phyloP scores from a whole-genome alignment of 1,140 invertebrate genomes.

The Papilio aristodemus region DNA sequence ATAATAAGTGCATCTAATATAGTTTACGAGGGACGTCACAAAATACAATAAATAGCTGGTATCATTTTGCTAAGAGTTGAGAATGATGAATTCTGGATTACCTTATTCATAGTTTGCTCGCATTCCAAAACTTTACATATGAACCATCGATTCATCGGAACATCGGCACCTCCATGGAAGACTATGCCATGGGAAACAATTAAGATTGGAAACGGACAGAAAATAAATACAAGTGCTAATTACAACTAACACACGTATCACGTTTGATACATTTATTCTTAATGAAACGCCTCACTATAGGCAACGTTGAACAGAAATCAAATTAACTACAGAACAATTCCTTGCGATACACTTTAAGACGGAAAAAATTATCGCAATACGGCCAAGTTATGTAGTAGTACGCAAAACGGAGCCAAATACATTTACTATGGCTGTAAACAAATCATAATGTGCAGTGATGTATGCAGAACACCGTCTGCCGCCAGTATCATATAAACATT shows the following conservation, averaged over 20 bases:
- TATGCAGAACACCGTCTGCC: neutral
- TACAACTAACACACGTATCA: slow-evolving; percentile 30
- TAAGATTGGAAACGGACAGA: slow-evolving; percentile 11
- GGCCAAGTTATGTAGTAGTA: neutral
- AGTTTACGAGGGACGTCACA: slow-evolving; percentile 37
- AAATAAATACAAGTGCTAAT: slow-evolving; percentile 36
- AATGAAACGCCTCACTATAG: slow-evolving; percentile 30
- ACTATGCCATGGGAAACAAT: slow-evolving; percentile 43
- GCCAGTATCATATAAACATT: neutral
- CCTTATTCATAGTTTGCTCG: neutral
- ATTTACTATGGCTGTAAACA: neutral
- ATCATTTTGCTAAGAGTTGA: slow-evolving; percentile 35
- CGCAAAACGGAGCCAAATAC: neutral
- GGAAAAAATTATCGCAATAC: neutral
- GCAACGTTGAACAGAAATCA: slow-evolving; percentile 14
- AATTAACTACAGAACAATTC: neutral
- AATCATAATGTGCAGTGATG: no score
- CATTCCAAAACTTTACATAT: neutral
- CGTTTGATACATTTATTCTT: slow-evolving; percentile 40
- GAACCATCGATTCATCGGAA: neutral
- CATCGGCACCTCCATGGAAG: slow-evolving; percentile 64
- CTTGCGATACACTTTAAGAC: neutral
- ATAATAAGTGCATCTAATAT: slow-evolving; percentile 30
- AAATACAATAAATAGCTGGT: slow-evolving; percentile 45
- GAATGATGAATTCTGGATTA: slow-evolving; percentile 1